A percentile compares a stretch with the other conserved stretches of the same genome.
Conservation (phyloP, 2,888 invertebrate species). For the Melieria crassipennis region DNA sequence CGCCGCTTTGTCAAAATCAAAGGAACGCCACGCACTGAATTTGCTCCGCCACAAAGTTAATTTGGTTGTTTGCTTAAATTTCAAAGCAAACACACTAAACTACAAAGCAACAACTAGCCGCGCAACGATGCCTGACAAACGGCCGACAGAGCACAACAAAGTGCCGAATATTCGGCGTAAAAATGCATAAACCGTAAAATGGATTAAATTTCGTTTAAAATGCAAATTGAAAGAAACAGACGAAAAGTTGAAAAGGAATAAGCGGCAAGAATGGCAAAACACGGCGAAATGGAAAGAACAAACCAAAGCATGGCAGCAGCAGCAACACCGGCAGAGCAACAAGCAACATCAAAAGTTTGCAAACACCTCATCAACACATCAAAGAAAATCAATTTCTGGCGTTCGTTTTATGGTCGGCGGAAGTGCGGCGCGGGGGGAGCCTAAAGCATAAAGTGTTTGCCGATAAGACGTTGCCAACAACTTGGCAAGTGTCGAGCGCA, state of each 20-base stretch:
- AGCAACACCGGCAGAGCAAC: too few relatives aligned
- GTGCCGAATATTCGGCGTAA: constrained; percentile 3
- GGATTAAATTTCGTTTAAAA: constrained; percentile 60
- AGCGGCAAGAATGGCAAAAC: background rate
- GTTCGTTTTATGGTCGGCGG: constrained; percentile 19
- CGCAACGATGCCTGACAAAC: background rate
- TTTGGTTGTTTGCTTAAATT: constrained; percentile 57
- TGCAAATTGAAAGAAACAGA: constrained; percentile 54
- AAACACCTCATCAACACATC: constrained; percentile 59
- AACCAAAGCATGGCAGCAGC: constrained; percentile 45
- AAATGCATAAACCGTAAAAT: constrained; percentile 50
- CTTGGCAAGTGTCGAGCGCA: constrained; percentile 15
- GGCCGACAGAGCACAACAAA: background rate
- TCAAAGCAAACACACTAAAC: constrained; percentile 38
- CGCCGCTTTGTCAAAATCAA: background rate
- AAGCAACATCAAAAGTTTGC: constrained; percentile 55
- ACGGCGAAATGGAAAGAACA: background rate
- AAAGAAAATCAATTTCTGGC: constrained; percentile 52
- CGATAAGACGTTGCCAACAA: constrained; percentile 26
- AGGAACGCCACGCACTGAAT: background rate
- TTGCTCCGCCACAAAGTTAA: constrained; percentile 49
- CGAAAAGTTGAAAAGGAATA: constrained; percentile 25
- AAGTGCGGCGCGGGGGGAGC: constrained; percentile 11
- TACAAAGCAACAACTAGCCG: constrained; percentile 26
- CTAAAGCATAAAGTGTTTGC: constrained; percentile 27